Conservation (phyloP, 2,797 vertebrate species). For the Oreonectes daqikongensis region DNA sequence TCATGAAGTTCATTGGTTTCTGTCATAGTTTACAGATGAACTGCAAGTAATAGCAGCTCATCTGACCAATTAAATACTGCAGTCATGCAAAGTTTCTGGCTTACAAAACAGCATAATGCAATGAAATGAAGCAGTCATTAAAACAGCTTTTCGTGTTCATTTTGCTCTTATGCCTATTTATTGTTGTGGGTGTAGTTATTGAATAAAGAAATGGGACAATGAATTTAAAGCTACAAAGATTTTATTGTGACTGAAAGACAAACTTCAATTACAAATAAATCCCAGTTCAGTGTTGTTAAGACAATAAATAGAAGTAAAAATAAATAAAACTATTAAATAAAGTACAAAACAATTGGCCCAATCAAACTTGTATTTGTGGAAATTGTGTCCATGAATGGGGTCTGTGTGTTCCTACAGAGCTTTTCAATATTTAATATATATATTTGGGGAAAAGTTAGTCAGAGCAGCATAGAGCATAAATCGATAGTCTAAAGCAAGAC, state of each 20-base stretch:
- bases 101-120: background rate
- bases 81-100: constrained; percentile 32
- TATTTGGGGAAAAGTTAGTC: constrained; percentile 14
- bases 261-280: constrained; percentile 74
- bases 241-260: constrained; percentile 71
- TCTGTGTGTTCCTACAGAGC: background rate
- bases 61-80: constrained; percentile 40
- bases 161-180: constrained; percentile 1
- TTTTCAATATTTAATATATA: constrained; percentile 4
- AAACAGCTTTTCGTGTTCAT: background rate
- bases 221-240: constrained; percentile 54
- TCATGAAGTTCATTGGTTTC: constrained; percentile 53
- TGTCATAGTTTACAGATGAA: constrained; percentile 45
- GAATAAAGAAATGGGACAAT: constrained; percentile 10
- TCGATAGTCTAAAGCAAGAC: constrained; percentile 44
- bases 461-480: constrained; percentile 12
- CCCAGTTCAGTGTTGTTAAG: constrained; percentile 75
- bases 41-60: constrained; percentile 34
- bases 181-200: background rate
- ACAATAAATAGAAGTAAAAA: constrained; percentile 83
- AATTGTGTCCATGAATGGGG: constrained; percentile 24
- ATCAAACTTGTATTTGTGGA: constrained; percentile 43
- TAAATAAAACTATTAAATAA: constrained; percentile 86
- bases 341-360: constrained; percentile 74
- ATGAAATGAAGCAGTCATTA: background rate